These are phyloP conservation scores for Pachycephala philippinensis DNA, from an alignment of 2,113 vertebrate species.

Conservation along the genomic window DNA sequence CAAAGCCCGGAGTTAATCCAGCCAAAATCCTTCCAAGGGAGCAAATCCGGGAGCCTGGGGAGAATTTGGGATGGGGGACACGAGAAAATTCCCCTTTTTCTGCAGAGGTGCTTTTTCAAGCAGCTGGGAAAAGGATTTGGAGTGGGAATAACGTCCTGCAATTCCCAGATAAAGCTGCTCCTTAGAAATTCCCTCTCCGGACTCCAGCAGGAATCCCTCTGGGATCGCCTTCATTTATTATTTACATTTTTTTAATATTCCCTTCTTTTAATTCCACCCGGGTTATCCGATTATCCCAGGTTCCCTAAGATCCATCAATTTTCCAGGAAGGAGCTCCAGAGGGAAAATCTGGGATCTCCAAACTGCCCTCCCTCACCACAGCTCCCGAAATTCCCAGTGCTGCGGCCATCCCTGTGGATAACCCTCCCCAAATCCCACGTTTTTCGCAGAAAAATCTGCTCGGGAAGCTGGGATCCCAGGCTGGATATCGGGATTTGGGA, in stretches of 20 bases:
- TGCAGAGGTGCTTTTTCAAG: neutral
- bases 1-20: neutral
- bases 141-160: neutral
- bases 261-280: neutral
- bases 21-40: accelerated
- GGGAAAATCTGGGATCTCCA: neutral
- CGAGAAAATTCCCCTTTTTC: neutral
- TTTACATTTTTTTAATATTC: neutral
- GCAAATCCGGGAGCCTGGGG: neutral
- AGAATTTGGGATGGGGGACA: neutral
- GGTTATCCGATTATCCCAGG: neutral
- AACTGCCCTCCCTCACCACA: neutral
- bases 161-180: neutral
- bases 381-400: neutral
- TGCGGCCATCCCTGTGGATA: neutral
- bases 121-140: neutral
- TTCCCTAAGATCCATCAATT: neutral
- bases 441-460: neutral
- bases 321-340: neutral
- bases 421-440: neutral
- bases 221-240: neutral
- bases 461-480: neutral
- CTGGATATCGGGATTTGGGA: neutral
- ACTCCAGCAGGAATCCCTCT: neutral
- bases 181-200: neutral